Conservation (phyloP, 2,888 invertebrate species). For the Pegoplata infirma region DNA sequence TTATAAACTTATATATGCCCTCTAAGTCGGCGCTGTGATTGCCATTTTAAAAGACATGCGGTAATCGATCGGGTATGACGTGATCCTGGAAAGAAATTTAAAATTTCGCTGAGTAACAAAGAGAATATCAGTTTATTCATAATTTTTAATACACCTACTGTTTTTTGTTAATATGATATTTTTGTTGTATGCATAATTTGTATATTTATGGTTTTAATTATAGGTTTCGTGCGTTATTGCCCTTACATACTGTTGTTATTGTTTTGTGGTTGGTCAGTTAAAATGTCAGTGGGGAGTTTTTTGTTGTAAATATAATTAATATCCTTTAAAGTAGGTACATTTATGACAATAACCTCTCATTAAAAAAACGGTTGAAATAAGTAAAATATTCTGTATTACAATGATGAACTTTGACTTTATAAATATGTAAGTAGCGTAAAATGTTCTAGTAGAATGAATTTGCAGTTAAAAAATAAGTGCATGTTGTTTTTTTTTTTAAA, state of each 20-base stretch:
- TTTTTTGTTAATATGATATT: not conserved
- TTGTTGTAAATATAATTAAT: slow-evolving; percentile 60
- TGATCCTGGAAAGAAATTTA: too few species aligned
- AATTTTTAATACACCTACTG: not conserved
- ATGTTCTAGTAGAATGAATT: not conserved
- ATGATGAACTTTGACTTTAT: slow-evolving; percentile 21
- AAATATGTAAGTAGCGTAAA: not conserved
- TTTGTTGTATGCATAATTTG: slow-evolving; percentile 40
- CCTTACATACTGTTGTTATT: slow-evolving; percentile 7
- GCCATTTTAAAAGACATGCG: too few species aligned
- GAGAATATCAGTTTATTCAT: not conserved
- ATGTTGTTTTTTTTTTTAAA: too few species aligned
- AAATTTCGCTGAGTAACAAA: too few species aligned
- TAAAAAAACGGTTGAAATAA: slow-evolving; percentile 3
- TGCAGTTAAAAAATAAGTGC: not conserved
- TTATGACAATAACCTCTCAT: slow-evolving; percentile 46
- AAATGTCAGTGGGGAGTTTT: slow-evolving; percentile 40
- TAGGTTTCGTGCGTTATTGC: slow-evolving; percentile 21
- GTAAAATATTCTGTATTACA: not conserved
- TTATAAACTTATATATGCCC: too few species aligned
- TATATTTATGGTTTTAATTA: slow-evolving; percentile 53
- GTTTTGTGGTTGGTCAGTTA: slow-evolving; percentile 17
- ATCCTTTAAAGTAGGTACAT: slow-evolving; percentile 46
- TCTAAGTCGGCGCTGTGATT: too few species aligned
- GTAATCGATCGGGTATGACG: too few species aligned